Evolutionary conservation across 2,888 invertebrate genomes (phyloP), one percentile per base, ranked within the genome.

Genomic region (Hemaris fuciformis): DNA sequence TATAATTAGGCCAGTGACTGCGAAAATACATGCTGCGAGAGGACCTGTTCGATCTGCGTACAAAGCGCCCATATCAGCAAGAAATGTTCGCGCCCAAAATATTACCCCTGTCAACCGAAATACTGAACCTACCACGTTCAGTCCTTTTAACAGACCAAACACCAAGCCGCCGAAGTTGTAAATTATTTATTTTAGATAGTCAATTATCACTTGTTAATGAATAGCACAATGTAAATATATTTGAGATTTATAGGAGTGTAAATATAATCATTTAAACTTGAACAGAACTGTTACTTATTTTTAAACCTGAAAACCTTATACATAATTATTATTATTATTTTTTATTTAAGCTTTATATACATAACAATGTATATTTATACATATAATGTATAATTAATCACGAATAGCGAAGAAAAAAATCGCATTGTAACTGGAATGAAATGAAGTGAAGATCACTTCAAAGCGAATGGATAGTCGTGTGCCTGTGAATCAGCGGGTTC

Each of bases 121-220:
- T 53, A 73, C 77, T 25, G 91, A 91, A 76, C 81, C 83, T 0
- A 87, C 87, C 18, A 90, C 90, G 0, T 81, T 85, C 31, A 83
- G 81, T 41, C 83, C 90, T 1, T 76, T 85, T 46, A 75, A 71
- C 23, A 79, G 80, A 61, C 79, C 85, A 13, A 78, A 74, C 38
- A 85, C 75, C 2, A 87, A 84, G 63, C 87, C 87, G 8, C 89
- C 89, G 65, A 84, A 79, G 67, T 59, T 82, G 66, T 88, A 74
- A 76, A 45, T 31, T 48, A 59, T 25, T 56, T 62, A 57, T 61
- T 57, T 59, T 71, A 73, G 43, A 23, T 66, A 68, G 43, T 41
- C 34, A 62, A 63, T 66, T 66, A 65, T 68, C 88, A 88, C 88
- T 81, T 77, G 85, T 88, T 87, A 83, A 72, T 68, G 63, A 66